Percentiles rank a stretch among this genome's conserved stretches.
Conservation (phyloP, 2,113 vertebrate genomes). For the Ictalurus furcatus region DNA sequence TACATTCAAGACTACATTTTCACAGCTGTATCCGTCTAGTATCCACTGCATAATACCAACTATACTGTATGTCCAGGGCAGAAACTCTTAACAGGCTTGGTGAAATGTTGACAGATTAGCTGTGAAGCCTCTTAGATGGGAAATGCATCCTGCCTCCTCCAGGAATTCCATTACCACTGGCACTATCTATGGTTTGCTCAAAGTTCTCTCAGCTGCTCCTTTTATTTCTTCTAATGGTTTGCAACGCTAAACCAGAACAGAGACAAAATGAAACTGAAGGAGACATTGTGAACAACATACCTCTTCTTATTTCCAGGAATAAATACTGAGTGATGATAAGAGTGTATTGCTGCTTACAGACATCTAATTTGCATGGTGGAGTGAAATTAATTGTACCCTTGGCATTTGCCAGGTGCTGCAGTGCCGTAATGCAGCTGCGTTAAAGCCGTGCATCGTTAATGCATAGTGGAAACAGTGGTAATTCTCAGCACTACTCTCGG, state of each 20-base stretch:
- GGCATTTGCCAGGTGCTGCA: conserved; percentile 41
- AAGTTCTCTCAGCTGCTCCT: neutral
- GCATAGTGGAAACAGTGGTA: conserved; percentile 46
- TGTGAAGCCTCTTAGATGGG: conserved; percentile 12
- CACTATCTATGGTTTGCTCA: neutral
- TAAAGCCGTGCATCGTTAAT: conserved; percentile 48
- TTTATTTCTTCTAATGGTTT: neutral
- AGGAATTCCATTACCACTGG: conserved; percentile 17
- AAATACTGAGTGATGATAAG: conserved; percentile 27
- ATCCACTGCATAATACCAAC: neutral
- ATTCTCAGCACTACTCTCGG: conserved; percentile 34
- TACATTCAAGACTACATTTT: neutral
- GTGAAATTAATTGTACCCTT: conserved; percentile 56
- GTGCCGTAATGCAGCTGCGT: conserved; percentile 45
- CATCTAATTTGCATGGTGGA: conserved; percentile 51
- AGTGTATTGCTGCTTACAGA: conserved; percentile 29
- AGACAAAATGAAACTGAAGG: neutral
- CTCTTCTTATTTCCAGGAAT: neutral
- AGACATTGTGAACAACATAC: neutral
- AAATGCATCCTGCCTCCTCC: conserved; percentile 8
- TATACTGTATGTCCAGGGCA: neutral
- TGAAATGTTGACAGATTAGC: conserved; percentile 22
- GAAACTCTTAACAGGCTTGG: neutral
- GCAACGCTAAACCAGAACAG: neutral
- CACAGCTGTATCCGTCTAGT: neutral